A percentile compares a stretch with the other conserved stretches of the same genome.
These are phyloP conservation scores for Hyphantria cunea DNA, from an alignment of 1,140 invertebrate genomes.

Conservation along the genomic window DNA sequence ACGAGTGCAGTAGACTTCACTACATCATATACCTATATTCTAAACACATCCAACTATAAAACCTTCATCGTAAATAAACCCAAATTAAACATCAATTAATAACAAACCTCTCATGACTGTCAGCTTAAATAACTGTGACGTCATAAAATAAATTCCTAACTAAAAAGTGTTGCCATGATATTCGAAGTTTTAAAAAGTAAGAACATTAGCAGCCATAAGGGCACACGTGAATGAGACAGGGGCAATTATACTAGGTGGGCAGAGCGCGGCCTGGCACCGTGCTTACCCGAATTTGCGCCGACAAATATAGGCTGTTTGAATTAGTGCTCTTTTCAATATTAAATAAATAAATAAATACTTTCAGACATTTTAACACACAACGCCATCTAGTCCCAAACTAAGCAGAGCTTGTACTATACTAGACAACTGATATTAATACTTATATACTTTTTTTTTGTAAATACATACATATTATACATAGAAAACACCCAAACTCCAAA, in stretches of 20 bases:
- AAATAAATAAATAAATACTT: too few relatives aligned
- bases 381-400: too few relatives aligned
- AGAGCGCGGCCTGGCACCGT: constrained; percentile 66
- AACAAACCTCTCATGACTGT: constrained; percentile 6
- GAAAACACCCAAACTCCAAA: too few relatives aligned
- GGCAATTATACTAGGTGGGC: constrained; percentile 67
- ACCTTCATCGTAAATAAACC: constrained; percentile 7
- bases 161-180: constrained; percentile 19
- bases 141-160: not conserved
- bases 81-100: constrained; percentile 27
- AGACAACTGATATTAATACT: too few relatives aligned
- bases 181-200: constrained; percentile 5
- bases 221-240: constrained; percentile 61
- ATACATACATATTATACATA: too few relatives aligned
- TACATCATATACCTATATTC: too few relatives aligned
- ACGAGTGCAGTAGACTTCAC: too few relatives aligned
- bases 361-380: too few relatives aligned
- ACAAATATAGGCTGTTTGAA: constrained; percentile 52
- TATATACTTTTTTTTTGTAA: too few relatives aligned
- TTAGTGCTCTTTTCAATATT: constrained; percentile 2
- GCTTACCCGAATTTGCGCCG: constrained; percentile 63
- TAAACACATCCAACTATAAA: not conserved
- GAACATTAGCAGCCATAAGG: constrained; percentile 45
- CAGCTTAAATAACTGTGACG: not conserved
- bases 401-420: too few relatives aligned